Evolutionary conservation across 1,140 invertebrate genomes (phyloP).

Genomic region (Drosophila malerkotliana): DNA sequence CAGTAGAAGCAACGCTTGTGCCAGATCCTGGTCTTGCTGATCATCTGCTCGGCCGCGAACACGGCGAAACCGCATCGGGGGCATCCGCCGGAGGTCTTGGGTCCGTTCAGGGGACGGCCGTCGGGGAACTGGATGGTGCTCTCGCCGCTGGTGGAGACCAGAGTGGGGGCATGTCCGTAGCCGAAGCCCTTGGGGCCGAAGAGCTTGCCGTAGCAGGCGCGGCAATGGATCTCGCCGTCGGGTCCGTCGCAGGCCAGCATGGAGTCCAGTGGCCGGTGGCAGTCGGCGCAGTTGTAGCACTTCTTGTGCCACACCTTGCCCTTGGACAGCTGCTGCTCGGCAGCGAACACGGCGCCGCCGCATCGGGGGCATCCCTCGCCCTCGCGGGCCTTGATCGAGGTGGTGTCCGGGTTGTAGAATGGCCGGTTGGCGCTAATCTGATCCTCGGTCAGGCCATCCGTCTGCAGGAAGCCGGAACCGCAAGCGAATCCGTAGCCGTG

Average conservation of each 20-base stretch:
- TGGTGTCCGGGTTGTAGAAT: constrained; percentile 93
- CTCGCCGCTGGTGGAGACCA: constrained; percentile 91
- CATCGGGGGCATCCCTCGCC: constrained; percentile 96
- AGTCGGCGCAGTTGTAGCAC: constrained; percentile 96
- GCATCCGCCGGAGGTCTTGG: constrained; percentile 87
- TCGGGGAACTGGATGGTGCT: constrained; percentile 88
- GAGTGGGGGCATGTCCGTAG: constrained; percentile 93
- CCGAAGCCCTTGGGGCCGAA: constrained; percentile 96
- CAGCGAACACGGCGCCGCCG: constrained; percentile 96
- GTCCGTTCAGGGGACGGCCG: constrained; percentile 85
- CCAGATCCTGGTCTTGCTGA: constrained; percentile 96
- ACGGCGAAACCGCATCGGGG: constrained; percentile 94
- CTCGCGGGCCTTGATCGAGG: constrained; percentile 93
- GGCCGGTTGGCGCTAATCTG: constrained; percentile 91
- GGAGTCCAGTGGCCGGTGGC: constrained; percentile 97
- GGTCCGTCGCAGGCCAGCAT: constrained; percentile 95
- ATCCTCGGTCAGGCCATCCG: constrained; percentile 93
- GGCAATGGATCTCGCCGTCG: constrained; percentile 94
- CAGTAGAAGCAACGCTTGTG: constrained; percentile 98
- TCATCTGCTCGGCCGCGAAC: constrained; percentile 97
- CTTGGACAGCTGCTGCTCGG: constrained; percentile 96
- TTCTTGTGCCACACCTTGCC: constrained; percentile 98
- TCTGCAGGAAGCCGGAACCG: constrained; percentile 96
- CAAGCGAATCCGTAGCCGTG: constrained; percentile 97
- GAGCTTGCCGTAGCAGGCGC: constrained; percentile 94